Evolutionary conservation across 2,113 vertebrate genomes (phyloP), one percentile per base, ranked within the genome.

Genomic region (Genyomyrus donnyi): DNA sequence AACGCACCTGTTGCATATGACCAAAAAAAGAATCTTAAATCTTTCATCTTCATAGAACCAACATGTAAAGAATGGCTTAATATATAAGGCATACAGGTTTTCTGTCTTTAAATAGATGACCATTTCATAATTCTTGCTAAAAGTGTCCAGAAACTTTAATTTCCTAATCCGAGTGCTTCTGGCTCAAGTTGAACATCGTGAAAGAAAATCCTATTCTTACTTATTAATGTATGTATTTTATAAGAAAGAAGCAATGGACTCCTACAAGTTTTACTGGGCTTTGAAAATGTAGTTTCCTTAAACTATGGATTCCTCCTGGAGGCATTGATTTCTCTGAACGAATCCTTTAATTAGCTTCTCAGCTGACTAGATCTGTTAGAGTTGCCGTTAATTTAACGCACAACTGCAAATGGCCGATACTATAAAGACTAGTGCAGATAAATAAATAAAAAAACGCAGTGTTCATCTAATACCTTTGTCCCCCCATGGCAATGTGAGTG

Each of bases 391-490:
- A 90, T 94, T 93, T 94, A 93, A 94, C 92, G 92, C 91, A 90
- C 87, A 88, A 90, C 91, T 92, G 89, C 91, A 89, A 89, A 62
- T 35, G 13, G 85, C 62, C 70, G 39, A 89, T 66, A 89, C 92
- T 62, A 90, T 90, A 90, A 91, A 91, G 91, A 74, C 90, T 89
- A 90, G 70, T 88, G 80, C 88, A 89, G 89, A 89, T 89, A 90
- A 91, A 91, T 80, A 1, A 9, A 58, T 3, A 42, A 91, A 90
- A 77, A 42, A 39, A 3, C 92, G 93, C 93, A 92, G 93, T 91
- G 93, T 93, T 94, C 94, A 95, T 95, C 95, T 95, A 96, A 96
- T 89, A 92, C 91, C 92, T 92, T 89, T 91, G 93, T 94, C 93
- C 95, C 93, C 95, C 94, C 93, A 92, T 93, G 90, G 90, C 94